Conservation (phyloP, 2,888 invertebrate species). For the Aleiodes leptofemur region DNA sequence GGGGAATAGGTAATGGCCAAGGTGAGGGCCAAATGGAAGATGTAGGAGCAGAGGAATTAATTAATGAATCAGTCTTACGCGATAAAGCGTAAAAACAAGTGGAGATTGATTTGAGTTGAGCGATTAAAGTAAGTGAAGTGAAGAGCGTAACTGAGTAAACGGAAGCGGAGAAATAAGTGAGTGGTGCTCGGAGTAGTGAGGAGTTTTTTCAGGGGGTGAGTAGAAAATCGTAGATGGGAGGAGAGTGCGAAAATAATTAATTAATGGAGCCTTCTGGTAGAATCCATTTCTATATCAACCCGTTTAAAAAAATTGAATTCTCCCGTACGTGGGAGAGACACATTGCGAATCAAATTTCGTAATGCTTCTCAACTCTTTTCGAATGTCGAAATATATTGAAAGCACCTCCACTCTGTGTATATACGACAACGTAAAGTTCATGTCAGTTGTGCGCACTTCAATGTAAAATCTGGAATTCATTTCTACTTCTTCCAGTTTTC, state of each 20-base stretch:
- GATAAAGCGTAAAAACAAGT: slow-evolving; percentile 74
- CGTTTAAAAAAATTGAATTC: no score
- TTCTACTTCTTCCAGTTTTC: no score
- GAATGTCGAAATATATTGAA: background rate
- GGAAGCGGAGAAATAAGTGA: slow-evolving; percentile 41
- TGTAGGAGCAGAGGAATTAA: slow-evolving; percentile 67
- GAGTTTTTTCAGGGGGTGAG: slow-evolving; percentile 37
- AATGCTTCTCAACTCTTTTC: background rate
- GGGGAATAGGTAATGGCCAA: slow-evolving; percentile 35
- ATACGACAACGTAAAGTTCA: no score
- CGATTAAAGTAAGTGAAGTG: slow-evolving; percentile 74
- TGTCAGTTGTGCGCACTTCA: no score
- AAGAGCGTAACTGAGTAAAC: slow-evolving; percentile 68
- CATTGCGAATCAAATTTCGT: no score
- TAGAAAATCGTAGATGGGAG: slow-evolving; percentile 31
- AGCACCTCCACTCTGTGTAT: no score
- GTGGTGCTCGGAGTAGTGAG: slow-evolving; percentile 34
- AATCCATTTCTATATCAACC: background rate
- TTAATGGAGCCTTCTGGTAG: slow-evolving; percentile 43
- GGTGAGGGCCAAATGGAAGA: slow-evolving; percentile 40
- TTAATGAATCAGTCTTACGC: slow-evolving; percentile 74
- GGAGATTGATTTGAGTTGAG: slow-evolving; percentile 67
- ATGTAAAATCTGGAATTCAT: no score
- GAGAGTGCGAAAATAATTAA: slow-evolving; percentile 53
- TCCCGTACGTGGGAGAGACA: no score